phyloP scores from a whole-genome alignment of 2,797 vertebrate genomes.

The Protonibea diacanthus region DNA sequence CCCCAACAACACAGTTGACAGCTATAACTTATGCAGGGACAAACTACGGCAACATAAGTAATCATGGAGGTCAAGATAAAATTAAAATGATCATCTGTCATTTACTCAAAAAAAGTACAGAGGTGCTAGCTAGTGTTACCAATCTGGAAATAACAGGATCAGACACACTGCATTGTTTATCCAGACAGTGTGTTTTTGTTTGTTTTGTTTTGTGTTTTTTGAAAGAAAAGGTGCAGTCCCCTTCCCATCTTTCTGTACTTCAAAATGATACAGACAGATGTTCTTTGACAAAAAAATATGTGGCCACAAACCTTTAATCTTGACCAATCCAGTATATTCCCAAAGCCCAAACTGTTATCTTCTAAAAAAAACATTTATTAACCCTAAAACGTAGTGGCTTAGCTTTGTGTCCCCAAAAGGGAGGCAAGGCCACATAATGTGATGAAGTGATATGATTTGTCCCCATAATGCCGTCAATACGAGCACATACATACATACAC shows the following conservation, averaged over 20 bases:
- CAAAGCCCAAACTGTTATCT: not conserved
- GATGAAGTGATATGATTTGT: slow-evolving; percentile 1
- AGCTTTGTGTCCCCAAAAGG: not conserved
- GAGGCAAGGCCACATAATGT: not conserved
- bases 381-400: not conserved
- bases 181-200: not conserved
- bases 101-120: not conserved
- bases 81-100: not conserved
- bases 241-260: not conserved
- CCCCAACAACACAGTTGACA: no score
- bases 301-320: not conserved
- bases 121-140: not conserved
- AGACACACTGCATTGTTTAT: not conserved
- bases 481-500: slow-evolving; percentile 8
- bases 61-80: not conserved
- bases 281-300: not conserved
- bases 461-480: slow-evolving; percentile 2
- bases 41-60: not conserved
- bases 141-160: not conserved
- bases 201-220: not conserved
- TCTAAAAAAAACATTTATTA: not conserved
- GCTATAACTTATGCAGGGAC: not conserved
- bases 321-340: no score
- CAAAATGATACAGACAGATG: not conserved
- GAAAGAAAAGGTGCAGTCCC: not conserved